Percentiles rank a stretch among this genome's conserved stretches.
Evolutionary conservation across 2,888 invertebrate genomes (phyloP).

Genomic region (Amiota communis): DNA sequence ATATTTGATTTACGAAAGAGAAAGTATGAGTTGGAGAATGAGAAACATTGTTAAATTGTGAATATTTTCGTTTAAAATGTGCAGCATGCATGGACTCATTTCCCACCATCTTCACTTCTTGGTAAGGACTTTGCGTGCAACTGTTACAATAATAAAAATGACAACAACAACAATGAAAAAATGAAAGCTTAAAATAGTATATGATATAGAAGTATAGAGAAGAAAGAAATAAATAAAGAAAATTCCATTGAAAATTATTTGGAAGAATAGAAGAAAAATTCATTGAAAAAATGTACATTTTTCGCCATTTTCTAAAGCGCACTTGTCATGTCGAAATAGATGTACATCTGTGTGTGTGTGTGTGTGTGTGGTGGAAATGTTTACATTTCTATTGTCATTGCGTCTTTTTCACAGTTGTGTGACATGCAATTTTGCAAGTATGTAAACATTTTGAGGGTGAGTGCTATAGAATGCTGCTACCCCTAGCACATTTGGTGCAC

Average conservation of each 20-base stretch:
- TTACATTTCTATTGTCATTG: conserved; percentile 25
- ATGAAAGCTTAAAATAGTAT: too few relatives aligned
- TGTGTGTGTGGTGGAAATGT: conserved; percentile 25
- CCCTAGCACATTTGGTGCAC: conserved; percentile 64
- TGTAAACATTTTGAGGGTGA: conserved; percentile 24
- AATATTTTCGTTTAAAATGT: background rate
- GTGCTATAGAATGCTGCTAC: conserved; percentile 29
- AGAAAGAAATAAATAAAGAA: conserved; percentile 25
- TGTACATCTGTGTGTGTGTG: background rate
- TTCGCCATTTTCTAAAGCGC: background rate
- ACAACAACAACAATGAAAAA: conserved; percentile 30
- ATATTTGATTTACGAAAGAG: background rate
- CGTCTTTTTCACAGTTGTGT: conserved; percentile 30
- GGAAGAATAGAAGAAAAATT: conserved; percentile 5
- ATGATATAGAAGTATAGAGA: conserved; percentile 12
- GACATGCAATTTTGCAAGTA: background rate
- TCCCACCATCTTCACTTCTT: background rate
- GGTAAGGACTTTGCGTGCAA: background rate
- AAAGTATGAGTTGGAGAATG: background rate
- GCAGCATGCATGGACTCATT: too few relatives aligned
- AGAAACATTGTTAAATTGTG: background rate
- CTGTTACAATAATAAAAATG: background rate
- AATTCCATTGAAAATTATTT: too few relatives aligned
- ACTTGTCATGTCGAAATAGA: too few relatives aligned
- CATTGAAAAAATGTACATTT: conserved; percentile 21